Conservation (phyloP, 2,888 invertebrate genomes). For the Chloromyia formosa region DNA sequence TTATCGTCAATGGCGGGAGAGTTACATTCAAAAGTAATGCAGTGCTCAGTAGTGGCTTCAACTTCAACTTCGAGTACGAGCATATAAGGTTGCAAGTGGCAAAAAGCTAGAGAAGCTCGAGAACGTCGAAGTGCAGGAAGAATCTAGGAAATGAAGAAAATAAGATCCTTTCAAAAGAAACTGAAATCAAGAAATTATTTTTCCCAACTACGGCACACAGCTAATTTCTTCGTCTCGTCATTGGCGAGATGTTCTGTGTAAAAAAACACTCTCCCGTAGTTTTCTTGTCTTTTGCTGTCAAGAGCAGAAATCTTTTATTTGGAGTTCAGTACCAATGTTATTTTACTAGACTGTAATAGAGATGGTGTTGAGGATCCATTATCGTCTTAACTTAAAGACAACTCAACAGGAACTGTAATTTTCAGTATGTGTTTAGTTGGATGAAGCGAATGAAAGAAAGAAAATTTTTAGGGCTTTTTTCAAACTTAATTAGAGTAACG, state of each 20-base stretch:
- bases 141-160: conserved; percentile 39
- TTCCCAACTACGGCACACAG: conserved; percentile 44
- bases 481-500: background rate
- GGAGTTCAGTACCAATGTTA: background rate
- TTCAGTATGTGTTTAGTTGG: background rate
- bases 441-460: background rate
- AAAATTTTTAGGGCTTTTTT: background rate
- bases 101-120: background rate
- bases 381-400: background rate
- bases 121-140: background rate
- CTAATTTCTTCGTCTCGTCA: conserved; percentile 35
- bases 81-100: background rate
- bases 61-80: background rate
- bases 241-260: background rate
- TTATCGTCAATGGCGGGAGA: conserved; percentile 18
- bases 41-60: background rate
- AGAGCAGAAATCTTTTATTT: conserved; percentile 29
- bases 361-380: background rate
- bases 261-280: conserved; percentile 38
- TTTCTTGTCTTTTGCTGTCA: conserved; percentile 13
- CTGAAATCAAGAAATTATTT: conserved; percentile 40
- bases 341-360: background rate
- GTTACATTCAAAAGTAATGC: background rate
- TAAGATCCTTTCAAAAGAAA: conserved; percentile 2
- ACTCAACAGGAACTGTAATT: background rate